These are phyloP conservation scores for Crocidura indochinensis DNA, from an alignment of 2,797 vertebrate species.

Conservation along the genomic window DNA sequence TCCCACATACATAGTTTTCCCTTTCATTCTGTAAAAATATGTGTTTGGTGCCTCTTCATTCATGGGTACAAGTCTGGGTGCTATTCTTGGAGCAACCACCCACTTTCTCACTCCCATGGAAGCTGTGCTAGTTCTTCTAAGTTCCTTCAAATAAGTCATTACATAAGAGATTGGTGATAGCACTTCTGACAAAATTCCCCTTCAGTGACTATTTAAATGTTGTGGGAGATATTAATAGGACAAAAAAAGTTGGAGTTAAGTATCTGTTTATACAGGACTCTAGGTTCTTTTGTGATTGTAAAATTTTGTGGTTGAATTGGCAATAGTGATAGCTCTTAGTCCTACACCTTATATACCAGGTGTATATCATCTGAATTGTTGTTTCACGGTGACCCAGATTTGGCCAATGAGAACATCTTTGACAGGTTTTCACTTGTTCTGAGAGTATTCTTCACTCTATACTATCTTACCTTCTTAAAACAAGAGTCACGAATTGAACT, in stretches of 20 bases:
- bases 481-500: neutral
- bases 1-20: slow-evolving; percentile 63
- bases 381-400: neutral
- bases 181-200: neutral
- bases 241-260: neutral
- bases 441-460: neutral
- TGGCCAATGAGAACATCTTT: neutral
- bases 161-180: neutral
- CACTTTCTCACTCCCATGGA: slow-evolving; percentile 54
- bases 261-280: neutral
- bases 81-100: slow-evolving; percentile 71
- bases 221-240: neutral
- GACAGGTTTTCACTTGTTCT: neutral
- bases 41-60: slow-evolving; percentile 56
- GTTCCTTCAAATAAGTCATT: neutral
- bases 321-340: too few species aligned
- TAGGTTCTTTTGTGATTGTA: neutral
- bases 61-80: slow-evolving; percentile 56
- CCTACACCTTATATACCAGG: neutral
- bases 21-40: slow-evolving; percentile 58
- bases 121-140: slow-evolving; percentile 4
- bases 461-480: neutral
- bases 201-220: neutral
- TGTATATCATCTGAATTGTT: neutral
- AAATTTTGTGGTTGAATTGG: neutral